These are phyloP conservation scores for Triplophysa rosa DNA, from an alignment of 2,113 vertebrate genomes.

Conservation along the genomic window DNA sequence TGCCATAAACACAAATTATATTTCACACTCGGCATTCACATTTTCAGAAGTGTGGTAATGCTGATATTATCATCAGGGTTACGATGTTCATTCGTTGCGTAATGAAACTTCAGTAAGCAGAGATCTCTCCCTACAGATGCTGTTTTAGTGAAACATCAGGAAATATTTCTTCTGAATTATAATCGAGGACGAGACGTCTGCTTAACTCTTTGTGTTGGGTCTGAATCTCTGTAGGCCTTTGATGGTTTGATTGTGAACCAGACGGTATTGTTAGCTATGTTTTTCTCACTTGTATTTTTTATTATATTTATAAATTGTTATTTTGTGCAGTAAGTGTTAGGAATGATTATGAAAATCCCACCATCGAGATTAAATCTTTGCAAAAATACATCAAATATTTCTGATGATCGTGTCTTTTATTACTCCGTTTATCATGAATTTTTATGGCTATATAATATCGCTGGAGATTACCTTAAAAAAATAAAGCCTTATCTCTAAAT, in stretches of 20 bases:
- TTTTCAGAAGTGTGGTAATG: no score
- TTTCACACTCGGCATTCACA: no score
- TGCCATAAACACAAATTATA: not conserved
- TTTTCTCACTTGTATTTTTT: not conserved
- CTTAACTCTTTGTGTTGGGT: slow-evolving; percentile 2
- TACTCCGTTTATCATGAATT: no score
- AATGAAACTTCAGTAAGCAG: not conserved
- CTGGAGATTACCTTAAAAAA: no score
- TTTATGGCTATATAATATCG: no score
- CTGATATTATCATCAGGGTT: no score
- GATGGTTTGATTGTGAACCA: not conserved
- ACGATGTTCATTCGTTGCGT: not conserved
- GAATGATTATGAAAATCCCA: no score
- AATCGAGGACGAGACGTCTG: not conserved
- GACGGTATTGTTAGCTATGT: not conserved
- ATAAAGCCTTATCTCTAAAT: no score
- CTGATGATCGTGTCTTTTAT: no score
- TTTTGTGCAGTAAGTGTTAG: not conserved
- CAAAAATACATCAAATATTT: no score
- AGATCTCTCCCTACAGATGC: no score
- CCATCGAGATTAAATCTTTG: no score
- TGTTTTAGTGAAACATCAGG: not conserved
- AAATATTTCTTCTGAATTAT: not conserved
- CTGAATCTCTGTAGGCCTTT: slow-evolving; percentile 2
- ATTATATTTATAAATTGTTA: not conserved